A percentile compares a stretch with the other conserved stretches of the same genome.
phyloP scores from a whole-genome alignment of 2,888 invertebrate genomes.

The Sycophila texana region DNA sequence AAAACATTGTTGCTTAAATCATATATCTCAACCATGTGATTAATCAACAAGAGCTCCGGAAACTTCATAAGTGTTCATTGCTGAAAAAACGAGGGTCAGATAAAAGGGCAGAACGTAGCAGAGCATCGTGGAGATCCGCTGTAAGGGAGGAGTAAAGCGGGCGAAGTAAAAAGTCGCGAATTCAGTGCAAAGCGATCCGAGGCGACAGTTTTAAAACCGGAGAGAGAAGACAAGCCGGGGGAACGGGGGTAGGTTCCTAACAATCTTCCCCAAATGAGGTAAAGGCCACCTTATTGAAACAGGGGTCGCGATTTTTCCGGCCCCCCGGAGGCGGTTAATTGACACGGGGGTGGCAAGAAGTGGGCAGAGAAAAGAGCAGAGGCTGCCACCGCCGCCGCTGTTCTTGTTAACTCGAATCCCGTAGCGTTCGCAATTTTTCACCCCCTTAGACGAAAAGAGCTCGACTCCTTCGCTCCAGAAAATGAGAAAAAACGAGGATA shows the following conservation, averaged over 20 bases:
- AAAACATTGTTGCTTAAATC: no score
- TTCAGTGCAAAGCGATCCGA: slow-evolving; percentile 72
- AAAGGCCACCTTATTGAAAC: slow-evolving; percentile 76
- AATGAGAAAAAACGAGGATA: not conserved
- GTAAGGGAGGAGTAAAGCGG: not conserved
- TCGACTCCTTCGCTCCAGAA: not conserved
- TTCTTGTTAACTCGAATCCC: slow-evolving; percentile 75
- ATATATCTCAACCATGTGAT: slow-evolving; percentile 23
- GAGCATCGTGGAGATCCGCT: not conserved
- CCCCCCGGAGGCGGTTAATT: slow-evolving; percentile 73
- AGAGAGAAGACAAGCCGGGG: slow-evolving; percentile 10
- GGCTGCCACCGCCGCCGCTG: slow-evolving; percentile 61
- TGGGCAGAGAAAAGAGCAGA: slow-evolving; percentile 62
- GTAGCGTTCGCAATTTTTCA: slow-evolving; percentile 72
- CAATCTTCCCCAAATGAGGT: slow-evolving; percentile 75
- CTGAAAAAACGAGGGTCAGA: slow-evolving; percentile 41
- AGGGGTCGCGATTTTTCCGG: slow-evolving; percentile 75
- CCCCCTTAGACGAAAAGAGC: slow-evolving; percentile 67
- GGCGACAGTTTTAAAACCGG: slow-evolving; percentile 73
- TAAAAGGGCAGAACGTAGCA: slow-evolving; percentile 1
- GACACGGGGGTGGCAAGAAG: slow-evolving; percentile 69
- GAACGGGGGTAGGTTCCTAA: slow-evolving; percentile 64
- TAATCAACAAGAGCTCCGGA: slow-evolving; percentile 34
- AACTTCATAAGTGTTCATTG: slow-evolving; percentile 13
- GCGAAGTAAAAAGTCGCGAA: slow-evolving; percentile 63